These are phyloP conservation scores for Drosophila gaucha DNA, from an alignment of 2,888 invertebrate species.

Conservation along the genomic window DNA sequence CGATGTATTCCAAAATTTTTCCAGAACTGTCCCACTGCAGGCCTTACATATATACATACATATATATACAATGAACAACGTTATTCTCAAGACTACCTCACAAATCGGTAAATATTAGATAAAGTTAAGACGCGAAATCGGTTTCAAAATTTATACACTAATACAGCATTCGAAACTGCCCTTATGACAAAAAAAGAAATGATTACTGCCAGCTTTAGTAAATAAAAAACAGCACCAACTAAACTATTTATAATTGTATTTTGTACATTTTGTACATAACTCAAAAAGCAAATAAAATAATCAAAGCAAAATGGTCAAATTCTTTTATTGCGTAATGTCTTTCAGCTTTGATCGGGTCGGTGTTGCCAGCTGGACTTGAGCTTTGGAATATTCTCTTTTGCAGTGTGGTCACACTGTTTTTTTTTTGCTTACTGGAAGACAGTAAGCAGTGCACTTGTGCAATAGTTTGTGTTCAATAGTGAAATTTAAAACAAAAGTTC, in stretches of 20 bases:
- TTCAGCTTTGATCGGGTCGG: not conserved
- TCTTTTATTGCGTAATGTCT: not conserved
- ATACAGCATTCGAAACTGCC: conserved; percentile 33
- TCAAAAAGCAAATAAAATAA: conserved; percentile 27
- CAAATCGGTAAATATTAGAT: conserved; percentile 43
- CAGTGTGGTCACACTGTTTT: not conserved
- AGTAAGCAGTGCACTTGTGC: not conserved
- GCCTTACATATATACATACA: conserved; percentile 63
- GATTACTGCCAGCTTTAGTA: conserved; percentile 72
- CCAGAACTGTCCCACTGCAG: conserved; percentile 41
- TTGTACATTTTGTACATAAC: conserved; percentile 52
- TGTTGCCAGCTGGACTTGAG: not conserved
- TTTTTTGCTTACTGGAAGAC: too few relatives aligned
- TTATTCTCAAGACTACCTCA: conserved; percentile 60
- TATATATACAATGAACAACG: conserved; percentile 38
- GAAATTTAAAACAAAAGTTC: not conserved
- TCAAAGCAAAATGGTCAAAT: not conserved
- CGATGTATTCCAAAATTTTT: conserved; percentile 48
- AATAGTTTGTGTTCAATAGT: not conserved
- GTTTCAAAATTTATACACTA: conserved; percentile 40
- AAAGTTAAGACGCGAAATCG: conserved; percentile 33
- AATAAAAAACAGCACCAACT: conserved; percentile 31
- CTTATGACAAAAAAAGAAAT: conserved; percentile 40
- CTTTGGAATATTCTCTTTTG: not conserved
- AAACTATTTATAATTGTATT: conserved; percentile 46